Percentiles rank a stretch among this genome's conserved stretches.
phyloP scores from a whole-genome alignment of 2,113 vertebrate genomes.

The Oryzias celebensis region DNA sequence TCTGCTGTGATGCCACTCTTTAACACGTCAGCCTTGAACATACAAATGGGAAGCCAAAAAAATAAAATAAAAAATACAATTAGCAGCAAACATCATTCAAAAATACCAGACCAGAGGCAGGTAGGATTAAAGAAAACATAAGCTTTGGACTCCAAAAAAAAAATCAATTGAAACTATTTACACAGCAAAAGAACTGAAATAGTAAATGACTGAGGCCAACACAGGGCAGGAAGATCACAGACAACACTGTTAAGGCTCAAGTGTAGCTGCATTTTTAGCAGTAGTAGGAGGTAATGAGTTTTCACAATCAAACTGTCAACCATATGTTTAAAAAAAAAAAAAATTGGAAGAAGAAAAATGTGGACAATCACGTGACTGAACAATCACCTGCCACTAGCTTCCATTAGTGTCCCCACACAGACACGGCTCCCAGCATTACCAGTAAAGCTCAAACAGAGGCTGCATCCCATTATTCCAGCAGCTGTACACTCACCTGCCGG shows the following conservation, averaged over 20 bases:
- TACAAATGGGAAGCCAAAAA: conserved; percentile 1
- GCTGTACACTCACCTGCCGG: conserved; percentile 11
- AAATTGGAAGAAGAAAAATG: conserved; percentile 7
- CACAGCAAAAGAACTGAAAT: conserved; percentile 73
- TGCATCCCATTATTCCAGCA: conserved; percentile 27
- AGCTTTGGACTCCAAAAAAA: conserved; percentile 50
- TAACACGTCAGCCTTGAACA: conserved; percentile 38
- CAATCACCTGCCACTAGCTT: conserved; percentile 58
- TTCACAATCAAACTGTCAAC: conserved; percentile 76
- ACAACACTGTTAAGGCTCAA: conserved; percentile 60
- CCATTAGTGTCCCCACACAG: conserved; percentile 29
- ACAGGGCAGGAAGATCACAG: conserved; percentile 59
- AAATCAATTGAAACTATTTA: conserved; percentile 69
- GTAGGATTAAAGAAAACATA: conserved; percentile 47
- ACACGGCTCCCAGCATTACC: conserved; percentile 17
- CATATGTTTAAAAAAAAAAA: conserved; percentile 51
- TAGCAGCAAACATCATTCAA: conserved; percentile 63
- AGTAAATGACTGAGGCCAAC: conserved; percentile 60
- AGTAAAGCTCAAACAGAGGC: conserved; percentile 18
- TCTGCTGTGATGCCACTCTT: conserved; percentile 44
- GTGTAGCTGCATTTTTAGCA: conserved; percentile 63
- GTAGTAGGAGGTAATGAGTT: conserved; percentile 75
- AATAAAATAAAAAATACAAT: conserved; percentile 2
- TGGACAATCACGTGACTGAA: conserved; percentile 48
- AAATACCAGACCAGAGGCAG: conserved; percentile 57